Evolutionary conservation across 2,797 vertebrate genomes (phyloP), one percentile per base, ranked within the genome.

Genomic region (Bradypodion ventrale): DNA sequence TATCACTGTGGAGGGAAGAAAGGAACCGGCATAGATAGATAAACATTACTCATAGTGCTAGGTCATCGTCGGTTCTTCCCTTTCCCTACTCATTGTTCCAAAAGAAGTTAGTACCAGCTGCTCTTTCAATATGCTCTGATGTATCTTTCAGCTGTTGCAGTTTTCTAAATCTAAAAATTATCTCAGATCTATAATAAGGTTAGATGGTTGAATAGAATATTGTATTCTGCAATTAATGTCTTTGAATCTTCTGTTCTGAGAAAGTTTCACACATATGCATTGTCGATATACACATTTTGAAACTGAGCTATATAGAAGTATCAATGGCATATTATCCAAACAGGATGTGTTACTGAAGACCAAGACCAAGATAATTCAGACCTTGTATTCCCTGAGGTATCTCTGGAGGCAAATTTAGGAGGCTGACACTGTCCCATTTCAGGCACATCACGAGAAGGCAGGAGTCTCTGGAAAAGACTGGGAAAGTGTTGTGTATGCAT

Each of bases 11-110:
- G 37, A 40, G 21, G 10, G 35, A 42, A 92, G 93, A 92, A 89
- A 88, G 90, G 89, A 89, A 93, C 82, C 69, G 0, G 83, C 46
- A 75, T 89, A 56, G 52, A 56, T 87, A 93, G 91, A 91, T 91
- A 91, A 87, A 89, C n/a, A 19, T 44, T 63, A 19, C 37, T 15
- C 49, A 59, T 27, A 40, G 6, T 63, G 15, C 35, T 74, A 40
- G 2, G 27, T 10, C 10, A 7, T 60, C 29, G 21, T 25, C 23
- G 6, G n/a, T 66, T 40, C 37, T 12, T 19, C 37, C 56, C 23
- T 35, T 23, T 66, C 23, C 32, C 35, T 7, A 21, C n/a, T 59
- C 8, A 60, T 1, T 59, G 29, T 80, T 70, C 25, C 35, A 15
- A 35, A 59, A 63, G 62, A 52, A 0, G 15, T 60, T 82, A 0